These are phyloP conservation scores for Fulmarus glacialis DNA, from an alignment of 2,113 vertebrate genomes.

Conservation along the genomic window DNA sequence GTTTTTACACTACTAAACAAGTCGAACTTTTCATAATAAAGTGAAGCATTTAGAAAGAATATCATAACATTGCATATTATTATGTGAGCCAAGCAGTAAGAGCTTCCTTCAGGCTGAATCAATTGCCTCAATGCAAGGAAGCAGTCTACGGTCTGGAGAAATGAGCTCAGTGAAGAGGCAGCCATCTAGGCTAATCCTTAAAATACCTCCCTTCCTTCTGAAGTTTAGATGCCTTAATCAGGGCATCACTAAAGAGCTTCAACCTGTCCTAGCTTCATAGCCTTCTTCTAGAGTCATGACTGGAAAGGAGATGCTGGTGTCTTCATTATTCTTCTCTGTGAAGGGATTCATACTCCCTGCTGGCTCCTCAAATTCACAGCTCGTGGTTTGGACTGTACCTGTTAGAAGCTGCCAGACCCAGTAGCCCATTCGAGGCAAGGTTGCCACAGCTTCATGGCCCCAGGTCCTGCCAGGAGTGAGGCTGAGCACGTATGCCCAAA, in stretches of 20 bases:
- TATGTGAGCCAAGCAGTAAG: neutral
- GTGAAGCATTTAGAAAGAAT: neutral
- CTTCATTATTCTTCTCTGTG: neutral
- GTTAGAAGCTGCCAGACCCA: neutral
- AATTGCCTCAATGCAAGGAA: neutral
- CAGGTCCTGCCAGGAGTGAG: neutral
- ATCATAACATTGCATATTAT: neutral
- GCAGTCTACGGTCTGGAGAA: neutral
- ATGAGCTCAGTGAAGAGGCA: neutral
- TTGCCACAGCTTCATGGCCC: neutral
- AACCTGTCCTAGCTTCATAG: neutral
- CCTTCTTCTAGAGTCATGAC: neutral
- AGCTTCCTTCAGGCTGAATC: neutral
- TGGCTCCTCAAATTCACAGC: neutral
- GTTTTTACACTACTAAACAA: neutral
- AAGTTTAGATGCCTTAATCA: neutral
- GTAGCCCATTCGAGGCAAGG: rapidly evolving
- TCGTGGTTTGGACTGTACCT: neutral
- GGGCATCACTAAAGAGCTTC: neutral
- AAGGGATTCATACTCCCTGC: neutral
- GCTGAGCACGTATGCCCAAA: rapidly evolving
- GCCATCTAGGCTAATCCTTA: neutral
- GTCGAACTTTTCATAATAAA: neutral
- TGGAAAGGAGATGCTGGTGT: neutral
- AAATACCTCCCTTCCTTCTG: neutral